Percentiles rank a stretch among this genome's conserved stretches.
These are phyloP conservation scores for Acanthacorydalis orientalis DNA, from an alignment of 2,888 invertebrate genomes.

Conservation along the genomic window DNA sequence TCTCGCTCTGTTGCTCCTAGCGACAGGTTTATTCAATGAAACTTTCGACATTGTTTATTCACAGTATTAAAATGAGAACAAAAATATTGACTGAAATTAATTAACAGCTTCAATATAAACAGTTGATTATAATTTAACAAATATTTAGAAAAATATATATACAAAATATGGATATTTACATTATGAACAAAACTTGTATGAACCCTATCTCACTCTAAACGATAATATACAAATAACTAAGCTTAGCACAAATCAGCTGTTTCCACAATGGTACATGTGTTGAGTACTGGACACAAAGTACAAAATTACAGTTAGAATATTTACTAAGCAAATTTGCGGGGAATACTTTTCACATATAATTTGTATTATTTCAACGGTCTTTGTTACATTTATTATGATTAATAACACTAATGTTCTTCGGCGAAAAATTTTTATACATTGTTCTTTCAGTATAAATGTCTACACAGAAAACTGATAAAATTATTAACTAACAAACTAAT, in stretches of 20 bases:
- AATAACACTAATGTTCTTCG: not conserved
- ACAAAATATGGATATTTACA: not conserved
- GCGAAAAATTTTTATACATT: not conserved
- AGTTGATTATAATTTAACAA: no score
- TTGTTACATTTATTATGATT: not conserved
- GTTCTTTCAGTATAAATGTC: not conserved
- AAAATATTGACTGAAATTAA: no score
- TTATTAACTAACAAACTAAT: no score
- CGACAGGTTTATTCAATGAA: constrained; percentile 3
- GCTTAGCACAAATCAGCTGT: not conserved
- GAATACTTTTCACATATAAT: not conserved
- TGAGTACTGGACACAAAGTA: not conserved
- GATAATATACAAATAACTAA: not conserved
- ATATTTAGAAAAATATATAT: not conserved
- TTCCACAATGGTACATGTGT: not conserved
- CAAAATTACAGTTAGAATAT: no score
- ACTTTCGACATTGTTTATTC: constrained; percentile 3
- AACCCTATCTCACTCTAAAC: not conserved
- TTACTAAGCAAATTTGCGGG: not conserved
- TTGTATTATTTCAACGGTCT: not conserved
- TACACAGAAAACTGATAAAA: no score
- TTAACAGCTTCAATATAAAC: no score
- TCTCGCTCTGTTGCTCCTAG: constrained; percentile 2
- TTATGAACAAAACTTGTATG: not conserved
- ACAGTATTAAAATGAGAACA: not conserved